Evolutionary conservation across 2,888 invertebrate genomes (phyloP).

Genomic region (Chymomyza procnemis): DNA sequence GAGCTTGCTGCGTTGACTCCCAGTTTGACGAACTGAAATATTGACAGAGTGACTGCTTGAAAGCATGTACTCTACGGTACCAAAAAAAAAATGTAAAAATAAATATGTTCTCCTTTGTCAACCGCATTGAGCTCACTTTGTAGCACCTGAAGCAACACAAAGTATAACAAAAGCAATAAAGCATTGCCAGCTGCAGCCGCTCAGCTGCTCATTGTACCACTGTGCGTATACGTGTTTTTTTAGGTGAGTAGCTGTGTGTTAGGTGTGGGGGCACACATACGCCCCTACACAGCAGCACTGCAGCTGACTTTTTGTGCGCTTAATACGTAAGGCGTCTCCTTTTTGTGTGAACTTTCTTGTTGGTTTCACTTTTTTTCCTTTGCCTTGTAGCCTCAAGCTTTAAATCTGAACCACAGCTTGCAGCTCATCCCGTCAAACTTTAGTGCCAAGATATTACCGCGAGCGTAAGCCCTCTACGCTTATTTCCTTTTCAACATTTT

Average conservation of each 20-base stretch:
- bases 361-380: constrained; percentile 7
- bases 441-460: neutral
- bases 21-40: constrained; percentile 1
- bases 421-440: neutral
- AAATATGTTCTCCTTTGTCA: constrained; percentile 61
- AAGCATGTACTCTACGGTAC: neutral
- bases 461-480: constrained; percentile 24
- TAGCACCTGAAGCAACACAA: constrained; percentile 32
- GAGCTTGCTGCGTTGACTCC: neutral
- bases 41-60: neutral
- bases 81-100: constrained; percentile 49
- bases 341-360: neutral
- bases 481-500: constrained; percentile 40
- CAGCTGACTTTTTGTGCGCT: neutral
- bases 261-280: neutral
- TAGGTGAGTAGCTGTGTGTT: neutral
- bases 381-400: neutral
- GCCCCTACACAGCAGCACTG: neutral
- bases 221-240: constrained; percentile 8
- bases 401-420: constrained; percentile 7
- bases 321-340: neutral
- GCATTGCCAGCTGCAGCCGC: neutral
- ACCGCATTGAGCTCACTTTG: constrained; percentile 63
- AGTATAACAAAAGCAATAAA: constrained; percentile 10
- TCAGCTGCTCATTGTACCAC: constrained; percentile 38